A percentile compares a stretch with the other conserved stretches of the same genome.
Conservation (phyloP, 2,113 vertebrate genomes). For the Orientallactaga bullata region DNA sequence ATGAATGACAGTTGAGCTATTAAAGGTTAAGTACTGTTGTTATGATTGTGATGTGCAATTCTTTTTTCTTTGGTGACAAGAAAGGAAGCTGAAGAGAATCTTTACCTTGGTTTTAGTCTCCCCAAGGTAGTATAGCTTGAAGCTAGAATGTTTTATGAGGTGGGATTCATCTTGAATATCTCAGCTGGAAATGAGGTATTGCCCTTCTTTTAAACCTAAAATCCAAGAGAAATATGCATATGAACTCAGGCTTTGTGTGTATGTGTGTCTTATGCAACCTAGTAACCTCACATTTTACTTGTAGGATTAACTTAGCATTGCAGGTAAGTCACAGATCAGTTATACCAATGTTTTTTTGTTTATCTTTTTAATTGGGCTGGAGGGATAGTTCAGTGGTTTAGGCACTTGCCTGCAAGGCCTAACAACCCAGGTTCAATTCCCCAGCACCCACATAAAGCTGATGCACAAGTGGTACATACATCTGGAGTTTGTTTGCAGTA, state of each 20-base stretch:
- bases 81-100: not conserved
- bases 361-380: no score
- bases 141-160: slow-evolving; percentile 14
- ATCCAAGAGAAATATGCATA: slow-evolving; percentile 3
- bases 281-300: slow-evolving; percentile 22
- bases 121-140: slow-evolving; percentile 11
- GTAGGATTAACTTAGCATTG: not conserved
- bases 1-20: slow-evolving; percentile 50
- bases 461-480: no score
- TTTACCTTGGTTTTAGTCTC: slow-evolving; percentile 21
- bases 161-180: slow-evolving; percentile 36
- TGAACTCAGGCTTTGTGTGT: slow-evolving; percentile 29
- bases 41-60: slow-evolving; percentile 37
- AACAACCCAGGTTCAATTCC: no score
- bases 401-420: no score
- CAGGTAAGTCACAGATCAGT: slow-evolving; percentile 32
- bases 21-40: slow-evolving; percentile 34
- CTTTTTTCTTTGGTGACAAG: slow-evolving; percentile 48
- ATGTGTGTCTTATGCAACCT: not conserved
- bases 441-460: no score
- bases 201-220: slow-evolving; percentile 44
- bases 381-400: no score
- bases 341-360: not conserved
- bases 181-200: slow-evolving; percentile 53
- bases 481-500: no score